phyloP scores from a whole-genome alignment of 2,113 vertebrate genomes.

The Rhabdornis inornatus region DNA sequence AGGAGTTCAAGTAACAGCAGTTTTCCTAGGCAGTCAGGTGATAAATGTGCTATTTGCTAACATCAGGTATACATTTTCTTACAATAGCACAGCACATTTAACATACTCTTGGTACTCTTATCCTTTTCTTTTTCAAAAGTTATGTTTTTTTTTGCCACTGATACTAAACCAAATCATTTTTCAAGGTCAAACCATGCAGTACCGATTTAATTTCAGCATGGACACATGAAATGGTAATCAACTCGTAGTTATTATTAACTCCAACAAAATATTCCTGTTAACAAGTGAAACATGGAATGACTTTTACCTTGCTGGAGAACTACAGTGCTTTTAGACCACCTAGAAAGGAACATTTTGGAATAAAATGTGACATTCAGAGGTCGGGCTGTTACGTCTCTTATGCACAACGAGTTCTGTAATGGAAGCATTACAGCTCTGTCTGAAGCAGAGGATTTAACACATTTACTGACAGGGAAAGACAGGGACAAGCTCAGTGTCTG shows the following conservation, averaged over 20 bases:
- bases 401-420: not conserved
- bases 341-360: not conserved
- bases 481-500: not conserved
- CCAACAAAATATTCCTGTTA: not conserved
- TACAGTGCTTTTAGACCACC: not conserved
- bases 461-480: not conserved
- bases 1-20: not conserved
- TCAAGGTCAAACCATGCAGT: not conserved
- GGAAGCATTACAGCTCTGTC: not conserved
- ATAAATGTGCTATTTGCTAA: not conserved
- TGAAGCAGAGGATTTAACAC: not conserved
- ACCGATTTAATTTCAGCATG: not conserved
- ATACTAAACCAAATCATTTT: not conserved
- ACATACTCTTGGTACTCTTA: not conserved
- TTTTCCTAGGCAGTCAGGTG: constrained; percentile 2
- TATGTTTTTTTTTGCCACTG: not conserved
- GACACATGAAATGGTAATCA: not conserved
- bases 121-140: not conserved
- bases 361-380: not conserved
- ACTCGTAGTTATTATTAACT: not conserved
- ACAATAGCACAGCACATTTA: not conserved
- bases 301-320: not conserved
- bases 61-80: not conserved
- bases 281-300: not conserved
- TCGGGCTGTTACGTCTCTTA: not conserved